phyloP scores from a whole-genome alignment of 2,113 vertebrate species.

The Theristicus caerulescens region DNA sequence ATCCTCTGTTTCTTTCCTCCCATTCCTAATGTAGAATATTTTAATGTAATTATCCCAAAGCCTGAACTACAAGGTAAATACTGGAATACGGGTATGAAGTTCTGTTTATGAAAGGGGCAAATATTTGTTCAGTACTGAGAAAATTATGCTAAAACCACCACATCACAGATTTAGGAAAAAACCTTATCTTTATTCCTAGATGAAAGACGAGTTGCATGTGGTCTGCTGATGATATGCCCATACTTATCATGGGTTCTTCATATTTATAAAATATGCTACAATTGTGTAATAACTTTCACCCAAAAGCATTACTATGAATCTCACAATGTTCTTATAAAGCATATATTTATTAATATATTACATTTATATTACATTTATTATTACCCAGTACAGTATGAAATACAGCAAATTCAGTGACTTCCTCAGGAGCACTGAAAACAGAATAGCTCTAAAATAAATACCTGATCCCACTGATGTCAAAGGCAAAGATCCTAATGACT shows the following conservation, averaged over 20 bases:
- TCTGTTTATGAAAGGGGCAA: not conserved
- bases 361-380: not conserved
- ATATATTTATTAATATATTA: not conserved
- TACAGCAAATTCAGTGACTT: not conserved
- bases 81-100: not conserved
- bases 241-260: not conserved
- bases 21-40: not conserved
- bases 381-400: not conserved
- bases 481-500: not conserved
- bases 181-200: fast-evolving
- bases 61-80: not conserved
- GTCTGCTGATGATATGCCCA: not conserved
- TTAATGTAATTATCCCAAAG: not conserved
- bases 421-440: not conserved
- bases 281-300: not conserved
- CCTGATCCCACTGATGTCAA: not conserved
- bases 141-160: not conserved
- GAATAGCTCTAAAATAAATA: not conserved
- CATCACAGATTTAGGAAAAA: not conserved
- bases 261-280: not conserved
- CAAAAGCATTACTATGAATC: not conserved
- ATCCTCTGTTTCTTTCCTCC: not conserved
- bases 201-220: not conserved
- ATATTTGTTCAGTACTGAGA: not conserved
- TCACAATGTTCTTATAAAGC: not conserved